A percentile compares a stretch with the other conserved stretches of the same genome.
Conservation (phyloP, 2,888 invertebrate genomes). For the Caenorhabditis imperialis region DNA sequence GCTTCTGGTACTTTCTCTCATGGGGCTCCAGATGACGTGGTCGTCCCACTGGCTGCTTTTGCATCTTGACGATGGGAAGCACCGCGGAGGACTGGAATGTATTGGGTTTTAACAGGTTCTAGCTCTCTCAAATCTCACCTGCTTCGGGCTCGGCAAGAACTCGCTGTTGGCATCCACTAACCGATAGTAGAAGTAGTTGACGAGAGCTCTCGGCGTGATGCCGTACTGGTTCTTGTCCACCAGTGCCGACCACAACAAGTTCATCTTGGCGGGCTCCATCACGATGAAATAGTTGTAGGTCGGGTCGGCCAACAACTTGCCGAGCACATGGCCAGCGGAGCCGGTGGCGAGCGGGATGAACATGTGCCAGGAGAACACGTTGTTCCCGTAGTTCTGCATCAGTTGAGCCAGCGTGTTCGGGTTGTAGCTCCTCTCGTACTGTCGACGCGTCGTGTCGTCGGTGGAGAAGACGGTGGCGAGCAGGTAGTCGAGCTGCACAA, state of each 20-base stretch:
- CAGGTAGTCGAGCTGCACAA: conserved; percentile 67
- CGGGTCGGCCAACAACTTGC: conserved; percentile 22
- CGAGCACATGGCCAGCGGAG: conserved; percentile 30
- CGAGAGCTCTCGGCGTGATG: conserved; percentile 55
- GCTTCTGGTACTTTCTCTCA: conserved; percentile 25
- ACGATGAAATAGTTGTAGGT: conserved; percentile 50
- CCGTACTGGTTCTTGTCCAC: conserved; percentile 26
- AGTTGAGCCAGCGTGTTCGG: conserved; percentile 58
- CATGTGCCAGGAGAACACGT: conserved; percentile 55
- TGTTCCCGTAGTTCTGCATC: conserved; percentile 13
- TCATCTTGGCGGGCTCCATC: conserved; percentile 57
- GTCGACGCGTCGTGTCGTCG: conserved; percentile 66
- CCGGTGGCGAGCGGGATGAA: conserved; percentile 53
- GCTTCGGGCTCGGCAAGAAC: conserved; percentile 60
- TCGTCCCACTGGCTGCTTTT: conserved; percentile 35
- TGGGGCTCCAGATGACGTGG: conserved; percentile 31
- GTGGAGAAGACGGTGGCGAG: conserved; percentile 68
- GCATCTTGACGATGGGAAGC: conserved; percentile 26
- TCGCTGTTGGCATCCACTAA: conserved; percentile 54
- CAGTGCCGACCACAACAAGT: conserved; percentile 19
- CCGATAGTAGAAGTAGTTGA: conserved; percentile 67
- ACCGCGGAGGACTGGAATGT: conserved; percentile 16
- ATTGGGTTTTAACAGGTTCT: neutral
- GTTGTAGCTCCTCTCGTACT: conserved; percentile 68
- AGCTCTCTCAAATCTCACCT: too few species aligned